Conservation (phyloP, 2,113 vertebrate genomes). For the Sphyrna mokarran region DNA sequence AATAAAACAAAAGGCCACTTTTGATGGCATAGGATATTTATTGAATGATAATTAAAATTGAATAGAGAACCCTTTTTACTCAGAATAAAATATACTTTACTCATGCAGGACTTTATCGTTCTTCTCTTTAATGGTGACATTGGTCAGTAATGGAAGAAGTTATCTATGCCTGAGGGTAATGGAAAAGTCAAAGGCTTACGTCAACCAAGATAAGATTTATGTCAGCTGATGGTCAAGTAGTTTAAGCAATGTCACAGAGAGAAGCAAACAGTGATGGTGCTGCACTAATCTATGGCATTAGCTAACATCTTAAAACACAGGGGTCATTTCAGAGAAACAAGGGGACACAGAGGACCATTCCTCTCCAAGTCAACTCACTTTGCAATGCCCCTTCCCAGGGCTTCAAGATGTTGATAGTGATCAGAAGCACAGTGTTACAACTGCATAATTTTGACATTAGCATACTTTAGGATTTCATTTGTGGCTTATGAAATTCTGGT, state of each 20-base stretch:
- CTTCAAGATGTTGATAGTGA: background rate
- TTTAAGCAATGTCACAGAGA: background rate
- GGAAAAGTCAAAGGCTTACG: background rate
- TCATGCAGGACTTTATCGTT: background rate
- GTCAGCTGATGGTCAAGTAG: background rate
- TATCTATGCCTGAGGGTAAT: background rate
- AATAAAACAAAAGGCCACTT: background rate
- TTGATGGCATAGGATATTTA: background rate
- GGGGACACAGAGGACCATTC: background rate
- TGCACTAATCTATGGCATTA: background rate
- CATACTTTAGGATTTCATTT: too few relatives aligned
- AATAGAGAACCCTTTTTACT: background rate
- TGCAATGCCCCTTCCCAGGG: background rate
- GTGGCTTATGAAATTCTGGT: too few relatives aligned
- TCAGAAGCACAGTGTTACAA: background rate
- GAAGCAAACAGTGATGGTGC: background rate
- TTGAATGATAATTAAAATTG: conserved; percentile 4
- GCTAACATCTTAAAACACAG: background rate
- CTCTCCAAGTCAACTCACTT: background rate
- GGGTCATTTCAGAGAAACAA: background rate
- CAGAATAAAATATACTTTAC: background rate
- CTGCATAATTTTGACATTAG: too few relatives aligned
- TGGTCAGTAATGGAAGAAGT: background rate
- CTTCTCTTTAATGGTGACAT: background rate
- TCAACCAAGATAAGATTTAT: background rate